phyloP scores from a whole-genome alignment of 2,113 vertebrate species.

The Epinephelus lanceolatus region DNA sequence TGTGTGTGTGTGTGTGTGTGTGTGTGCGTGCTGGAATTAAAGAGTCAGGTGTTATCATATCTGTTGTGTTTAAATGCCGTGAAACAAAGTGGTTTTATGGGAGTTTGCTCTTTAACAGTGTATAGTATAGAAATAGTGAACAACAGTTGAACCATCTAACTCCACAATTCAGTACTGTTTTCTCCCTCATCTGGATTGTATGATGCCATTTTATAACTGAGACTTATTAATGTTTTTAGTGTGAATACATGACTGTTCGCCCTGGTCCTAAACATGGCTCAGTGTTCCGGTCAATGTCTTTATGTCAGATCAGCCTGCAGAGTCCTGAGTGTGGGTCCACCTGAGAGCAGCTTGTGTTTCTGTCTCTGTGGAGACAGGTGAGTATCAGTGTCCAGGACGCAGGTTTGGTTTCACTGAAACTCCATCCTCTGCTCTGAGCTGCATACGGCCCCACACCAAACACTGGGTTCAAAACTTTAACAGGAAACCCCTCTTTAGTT shows the following conservation, averaged over 20 bases:
- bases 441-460: background rate
- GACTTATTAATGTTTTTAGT: too few species aligned
- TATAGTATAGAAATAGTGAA: too few species aligned
- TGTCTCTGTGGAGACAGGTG: slow-evolving; percentile 47
- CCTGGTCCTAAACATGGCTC: background rate
- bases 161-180: too few species aligned
- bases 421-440: slow-evolving; percentile 35
- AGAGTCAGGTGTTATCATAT: background rate
- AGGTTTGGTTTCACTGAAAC: slow-evolving; percentile 54
- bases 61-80: background rate
- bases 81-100: background rate
- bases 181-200: background rate
- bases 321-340: slow-evolving; percentile 8
- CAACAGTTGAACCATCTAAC: too few species aligned
- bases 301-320: background rate
- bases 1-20: too few species aligned
- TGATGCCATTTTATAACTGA: too few species aligned
- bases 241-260: too few species aligned
- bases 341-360: slow-evolving; percentile 38
- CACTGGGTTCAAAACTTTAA: background rate
- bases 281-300: background rate
- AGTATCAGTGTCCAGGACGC: slow-evolving; percentile 44
- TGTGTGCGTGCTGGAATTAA: background rate
- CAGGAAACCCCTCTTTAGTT: background rate
- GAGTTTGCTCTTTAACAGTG: background rate